Evolutionary conservation across 1,140 invertebrate species (phyloP).

Genomic region (Drosophila orena): DNA sequence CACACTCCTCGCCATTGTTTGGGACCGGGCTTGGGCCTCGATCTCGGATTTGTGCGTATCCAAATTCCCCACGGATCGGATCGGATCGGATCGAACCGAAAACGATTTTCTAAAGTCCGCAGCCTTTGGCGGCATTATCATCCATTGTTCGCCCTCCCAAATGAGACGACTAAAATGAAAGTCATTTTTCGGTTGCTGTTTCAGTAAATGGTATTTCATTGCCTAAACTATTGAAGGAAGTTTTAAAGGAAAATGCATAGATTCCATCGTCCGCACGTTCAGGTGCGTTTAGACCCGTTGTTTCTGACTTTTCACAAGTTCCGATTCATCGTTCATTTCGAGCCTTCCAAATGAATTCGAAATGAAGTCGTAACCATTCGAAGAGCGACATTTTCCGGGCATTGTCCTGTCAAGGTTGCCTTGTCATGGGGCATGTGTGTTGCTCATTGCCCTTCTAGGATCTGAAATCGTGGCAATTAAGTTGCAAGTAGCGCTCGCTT

Average conservation of each 20-base stretch:
- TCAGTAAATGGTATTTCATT: constrained; percentile 54
- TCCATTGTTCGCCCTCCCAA: constrained; percentile 47
- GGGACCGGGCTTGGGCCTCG: neutral
- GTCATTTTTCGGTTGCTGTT: constrained; percentile 69
- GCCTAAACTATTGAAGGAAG: constrained; percentile 1
- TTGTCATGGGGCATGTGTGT: constrained; percentile 39
- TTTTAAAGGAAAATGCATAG: constrained; percentile 7
- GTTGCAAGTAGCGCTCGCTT: constrained; percentile 30
- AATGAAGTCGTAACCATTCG: constrained; percentile 36
- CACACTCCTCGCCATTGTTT: constrained; percentile 51
- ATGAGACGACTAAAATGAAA: constrained; percentile 71
- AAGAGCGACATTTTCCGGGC: constrained; percentile 26
- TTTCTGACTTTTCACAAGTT: constrained; percentile 10
- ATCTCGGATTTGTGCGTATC: constrained; percentile 64
- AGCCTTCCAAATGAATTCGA: constrained; percentile 15
- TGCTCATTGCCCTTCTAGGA: constrained; percentile 17
- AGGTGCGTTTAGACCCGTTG: constrained; percentile 27
- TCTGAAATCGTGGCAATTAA: constrained; percentile 37
- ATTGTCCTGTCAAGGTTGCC: constrained; percentile 42
- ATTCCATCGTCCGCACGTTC: constrained; percentile 42
- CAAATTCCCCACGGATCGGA: constrained; percentile 73
- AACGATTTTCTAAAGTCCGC: constrained; percentile 40
- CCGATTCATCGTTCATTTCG: constrained; percentile 39
- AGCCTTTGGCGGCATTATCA: constrained; percentile 65
- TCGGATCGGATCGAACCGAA: constrained; percentile 53